Evolutionary conservation across 2,888 invertebrate species (phyloP).

Genomic region (Meiosimyza decipiens): DNA sequence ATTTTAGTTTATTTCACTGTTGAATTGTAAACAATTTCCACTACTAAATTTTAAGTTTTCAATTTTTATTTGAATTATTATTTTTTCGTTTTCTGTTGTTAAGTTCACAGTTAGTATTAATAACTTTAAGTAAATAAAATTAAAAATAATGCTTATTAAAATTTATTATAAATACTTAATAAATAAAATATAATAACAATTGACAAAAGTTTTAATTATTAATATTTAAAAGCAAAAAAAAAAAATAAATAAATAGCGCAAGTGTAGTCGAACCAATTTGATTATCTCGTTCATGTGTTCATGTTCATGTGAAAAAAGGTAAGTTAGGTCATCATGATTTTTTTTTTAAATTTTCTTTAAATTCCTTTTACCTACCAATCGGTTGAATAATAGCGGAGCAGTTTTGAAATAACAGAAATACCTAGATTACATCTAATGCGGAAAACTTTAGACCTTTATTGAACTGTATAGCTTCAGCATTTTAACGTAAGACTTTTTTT

Average conservation of each 20-base stretch:
- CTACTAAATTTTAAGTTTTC: constrained; percentile 27
- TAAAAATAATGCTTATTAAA: constrained; percentile 5
- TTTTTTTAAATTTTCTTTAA: no score
- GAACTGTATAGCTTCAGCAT: no score
- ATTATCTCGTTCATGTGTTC: no score
- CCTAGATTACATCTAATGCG: no score
- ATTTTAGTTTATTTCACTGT: constrained; percentile 25
- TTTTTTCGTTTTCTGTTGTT: constrained; percentile 9
- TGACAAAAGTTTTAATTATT: neutral
- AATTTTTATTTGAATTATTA: constrained; percentile 5
- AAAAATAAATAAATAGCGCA: neutral
- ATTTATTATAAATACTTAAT: neutral
- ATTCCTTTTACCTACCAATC: no score
- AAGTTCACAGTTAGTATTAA: constrained; percentile 38
- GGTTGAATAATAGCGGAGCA: no score
- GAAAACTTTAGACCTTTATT: no score
- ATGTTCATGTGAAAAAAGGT: no score
- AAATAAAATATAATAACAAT: constrained; percentile 2
- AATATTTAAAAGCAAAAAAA: neutral
- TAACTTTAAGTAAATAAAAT: constrained; percentile 21
- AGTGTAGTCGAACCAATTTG: no score
- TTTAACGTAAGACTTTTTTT: no score
- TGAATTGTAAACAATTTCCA: constrained; percentile 22
- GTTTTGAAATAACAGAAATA: no score
- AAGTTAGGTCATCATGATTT: no score